phyloP scores from a whole-genome alignment of 2,113 vertebrate species.

The Psilopsiagon aymara region DNA sequence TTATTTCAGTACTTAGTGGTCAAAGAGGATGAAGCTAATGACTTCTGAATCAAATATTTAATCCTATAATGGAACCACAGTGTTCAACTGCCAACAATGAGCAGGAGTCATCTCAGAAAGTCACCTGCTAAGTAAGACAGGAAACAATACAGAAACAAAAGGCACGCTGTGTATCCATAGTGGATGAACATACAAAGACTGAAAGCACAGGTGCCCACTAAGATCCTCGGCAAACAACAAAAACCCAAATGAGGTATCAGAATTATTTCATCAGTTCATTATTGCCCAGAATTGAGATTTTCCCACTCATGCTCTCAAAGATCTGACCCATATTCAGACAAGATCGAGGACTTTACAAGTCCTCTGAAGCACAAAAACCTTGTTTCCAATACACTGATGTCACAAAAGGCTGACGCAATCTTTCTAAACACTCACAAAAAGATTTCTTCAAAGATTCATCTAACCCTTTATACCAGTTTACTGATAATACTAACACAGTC shows the following conservation, averaged over 20 bases:
- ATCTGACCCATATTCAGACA: neutral
- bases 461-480: neutral
- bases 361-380: neutral
- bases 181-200: neutral
- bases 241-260: neutral
- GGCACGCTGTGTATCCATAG: accelerated
- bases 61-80: neutral
- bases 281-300: neutral
- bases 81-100: neutral
- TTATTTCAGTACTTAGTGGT: slow-evolving; percentile 3
- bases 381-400: neutral
- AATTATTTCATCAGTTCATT: neutral
- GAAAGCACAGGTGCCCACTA: neutral
- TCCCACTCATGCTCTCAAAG: neutral
- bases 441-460: neutral
- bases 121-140: neutral
- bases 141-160: neutral
- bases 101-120: neutral
- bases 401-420: neutral
- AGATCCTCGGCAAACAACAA: neutral
- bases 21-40: slow-evolving; percentile 12
- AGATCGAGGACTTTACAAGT: neutral
- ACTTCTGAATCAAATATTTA: slow-evolving; percentile 1
- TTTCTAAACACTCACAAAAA: neutral
- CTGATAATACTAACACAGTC: neutral